Evolutionary conservation across 2,113 vertebrate genomes (phyloP).

Genomic region (Sphyrna mokarran): DNA sequence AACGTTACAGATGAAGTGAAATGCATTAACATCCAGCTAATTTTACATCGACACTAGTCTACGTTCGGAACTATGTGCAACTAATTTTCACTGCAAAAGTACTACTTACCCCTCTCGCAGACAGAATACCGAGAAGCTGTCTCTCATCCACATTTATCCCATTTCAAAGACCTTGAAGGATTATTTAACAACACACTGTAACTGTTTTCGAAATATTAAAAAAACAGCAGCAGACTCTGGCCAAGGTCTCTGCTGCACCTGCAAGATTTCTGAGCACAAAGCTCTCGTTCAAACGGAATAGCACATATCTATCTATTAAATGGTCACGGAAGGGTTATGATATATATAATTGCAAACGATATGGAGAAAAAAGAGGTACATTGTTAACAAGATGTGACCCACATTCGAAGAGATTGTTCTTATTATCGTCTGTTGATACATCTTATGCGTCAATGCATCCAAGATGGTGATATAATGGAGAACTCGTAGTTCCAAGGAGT

Average conservation of each 20-base stretch:
- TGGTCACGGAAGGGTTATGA: not conserved
- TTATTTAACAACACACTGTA: slow-evolving; percentile 67
- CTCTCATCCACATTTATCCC: slow-evolving; percentile 69
- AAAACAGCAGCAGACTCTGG: slow-evolving; percentile 52
- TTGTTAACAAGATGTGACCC: slow-evolving; percentile 45
- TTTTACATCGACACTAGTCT: slow-evolving; percentile 9
- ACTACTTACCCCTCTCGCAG: slow-evolving; percentile 57
- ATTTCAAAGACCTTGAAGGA: slow-evolving; percentile 76
- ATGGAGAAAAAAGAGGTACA: not conserved
- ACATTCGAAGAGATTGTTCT: slow-evolving; percentile 8
- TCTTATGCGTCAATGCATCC: slow-evolving; percentile 53
- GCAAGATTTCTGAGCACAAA: slow-evolving; percentile 48
- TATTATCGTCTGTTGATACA: slow-evolving; percentile 51
- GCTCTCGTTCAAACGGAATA: slow-evolving; percentile 39
- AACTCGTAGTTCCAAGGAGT: slow-evolving; percentile 59
- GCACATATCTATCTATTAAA: not conserved
- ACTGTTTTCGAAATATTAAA: slow-evolving; percentile 56
- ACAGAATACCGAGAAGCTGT: slow-evolving; percentile 43
- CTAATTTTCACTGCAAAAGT: not conserved
- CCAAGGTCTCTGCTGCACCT: slow-evolving; percentile 68
- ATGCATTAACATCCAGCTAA: not conserved
- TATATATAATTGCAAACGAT: slow-evolving; percentile 39
- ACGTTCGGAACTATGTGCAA: not conserved
- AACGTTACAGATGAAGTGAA: not conserved
- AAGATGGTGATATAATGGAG: slow-evolving; percentile 51